phyloP scores from a whole-genome alignment of 2,888 invertebrate species.

The Meandrusa payeni region DNA sequence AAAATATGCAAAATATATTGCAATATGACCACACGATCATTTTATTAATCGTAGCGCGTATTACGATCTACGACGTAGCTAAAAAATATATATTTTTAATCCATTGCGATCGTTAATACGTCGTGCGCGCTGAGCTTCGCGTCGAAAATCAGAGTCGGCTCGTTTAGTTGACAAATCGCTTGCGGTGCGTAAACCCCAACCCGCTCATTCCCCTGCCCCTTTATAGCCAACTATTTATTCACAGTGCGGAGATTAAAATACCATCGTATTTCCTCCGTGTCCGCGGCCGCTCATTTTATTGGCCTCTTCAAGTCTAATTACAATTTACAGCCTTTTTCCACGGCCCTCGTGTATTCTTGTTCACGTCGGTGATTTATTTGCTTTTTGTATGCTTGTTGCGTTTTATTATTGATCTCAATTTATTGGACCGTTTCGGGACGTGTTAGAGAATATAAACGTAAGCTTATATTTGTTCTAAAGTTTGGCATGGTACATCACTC shows the following conservation, averaged over 20 bases:
- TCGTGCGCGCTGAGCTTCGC: constrained; percentile 6
- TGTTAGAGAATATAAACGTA: no score
- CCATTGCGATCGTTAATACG: constrained; percentile 19
- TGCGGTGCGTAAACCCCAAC: constrained; percentile 26
- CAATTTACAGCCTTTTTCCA: constrained; percentile 27
- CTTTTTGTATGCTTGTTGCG: constrained; percentile 2
- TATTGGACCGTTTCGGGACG: no score
- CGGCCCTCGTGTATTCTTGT: constrained; percentile 5
- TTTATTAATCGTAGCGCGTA: constrained; percentile 10
- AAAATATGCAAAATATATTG: background rate
- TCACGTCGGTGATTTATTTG: background rate
- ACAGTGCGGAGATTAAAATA: constrained; percentile 30
- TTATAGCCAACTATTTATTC: constrained; percentile 29
- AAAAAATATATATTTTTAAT: constrained; percentile 23
- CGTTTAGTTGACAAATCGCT: constrained; percentile 34
- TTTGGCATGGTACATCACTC: no score
- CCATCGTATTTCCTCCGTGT: constrained; percentile 29
- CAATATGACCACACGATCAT: background rate
- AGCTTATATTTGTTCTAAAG: no score
- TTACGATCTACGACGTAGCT: constrained; percentile 9
- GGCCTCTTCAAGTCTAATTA: constrained; percentile 29
- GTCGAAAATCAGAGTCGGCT: constrained; percentile 28
- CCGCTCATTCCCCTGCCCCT: no score
- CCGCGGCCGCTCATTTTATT: constrained; percentile 30
- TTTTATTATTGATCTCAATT: background rate